Evolutionary conservation across 2,113 vertebrate species (phyloP), one percentile per base, ranked within the genome.

Genomic region (Hydrochoerus hydrochaeris): DNA sequence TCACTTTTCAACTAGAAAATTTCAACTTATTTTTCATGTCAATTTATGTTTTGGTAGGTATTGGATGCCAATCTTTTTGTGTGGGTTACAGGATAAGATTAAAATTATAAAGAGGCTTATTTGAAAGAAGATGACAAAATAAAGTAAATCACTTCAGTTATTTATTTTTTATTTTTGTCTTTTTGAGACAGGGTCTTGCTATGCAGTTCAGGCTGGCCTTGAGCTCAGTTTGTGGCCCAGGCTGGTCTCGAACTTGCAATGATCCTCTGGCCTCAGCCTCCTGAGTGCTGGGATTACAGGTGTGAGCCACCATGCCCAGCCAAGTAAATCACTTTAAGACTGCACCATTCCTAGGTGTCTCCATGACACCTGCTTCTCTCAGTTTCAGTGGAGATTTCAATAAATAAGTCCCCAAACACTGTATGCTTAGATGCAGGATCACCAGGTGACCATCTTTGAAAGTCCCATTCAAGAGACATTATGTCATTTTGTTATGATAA

Each of bases 111-210:
- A 94, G 16, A 44, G 16, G 24, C 7, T 85, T 67, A 71, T 78
- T 84, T 93, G 67, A 87, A 57, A 38, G 57, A 93, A 95, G 60
- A 94, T 65, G 19, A 54, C 67, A 85, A 75, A 84, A 85, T 75
- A 12, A 20, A 38, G 44, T 71, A 41, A n/a, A n/a, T n/a, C n/a
- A n/a, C n/a, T n/a, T n/a, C n/a, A n/a, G n/a, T n/a, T n/a, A n/a
- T n/a, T n/a, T n/a, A n/a, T n/a, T n/a, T n/a, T n/a, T n/a, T n/a
- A n/a, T n/a, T n/a, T n/a, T n/a, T n/a, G n/a, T n/a, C n/a, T n/a
- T n/a, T n/a, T n/a, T n/a, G n/a, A n/a, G n/a, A n/a, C n/a, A n/a
- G n/a, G n/a, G n/a, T n/a, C n/a, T n/a, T n/a, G n/a, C n/a, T n/a
- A n/a, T n/a, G n/a, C n/a, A n/a, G n/a, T n/a, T n/a, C n/a, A n/a